A percentile compares a stretch with the other conserved stretches of the same genome.
These are phyloP conservation scores for Cynopterus sphinx DNA, from an alignment of 2,797 vertebrate species.

Conservation along the genomic window DNA sequence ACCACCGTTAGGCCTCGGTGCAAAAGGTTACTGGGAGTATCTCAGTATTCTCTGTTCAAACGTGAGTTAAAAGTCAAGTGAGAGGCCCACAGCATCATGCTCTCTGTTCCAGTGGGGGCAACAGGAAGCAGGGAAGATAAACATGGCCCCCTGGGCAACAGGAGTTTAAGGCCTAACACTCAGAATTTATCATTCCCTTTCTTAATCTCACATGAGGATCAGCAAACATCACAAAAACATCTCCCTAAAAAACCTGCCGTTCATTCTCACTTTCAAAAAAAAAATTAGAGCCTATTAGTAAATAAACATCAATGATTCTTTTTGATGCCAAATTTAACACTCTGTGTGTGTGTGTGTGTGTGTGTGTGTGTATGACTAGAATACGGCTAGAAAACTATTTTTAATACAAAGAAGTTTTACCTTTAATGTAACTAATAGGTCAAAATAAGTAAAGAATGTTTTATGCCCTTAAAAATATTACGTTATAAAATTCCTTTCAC, in stretches of 20 bases:
- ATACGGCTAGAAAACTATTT: background rate
- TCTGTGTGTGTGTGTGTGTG: background rate
- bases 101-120: background rate
- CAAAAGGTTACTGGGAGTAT: background rate
- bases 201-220: background rate
- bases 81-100: background rate
- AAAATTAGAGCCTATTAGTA: background rate
- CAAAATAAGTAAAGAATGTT: background rate
- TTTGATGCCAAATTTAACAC: background rate
- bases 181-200: background rate
- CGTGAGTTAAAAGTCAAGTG: background rate
- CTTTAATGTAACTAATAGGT: background rate
- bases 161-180: no score
- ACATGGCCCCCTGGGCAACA: background rate
- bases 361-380: background rate
- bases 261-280: background rate
- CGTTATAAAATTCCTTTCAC: background rate
- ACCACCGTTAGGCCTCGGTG: background rate
- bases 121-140: background rate
- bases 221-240: background rate
- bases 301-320: background rate
- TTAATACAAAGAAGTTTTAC: background rate
- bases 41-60: background rate
- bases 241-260: background rate
- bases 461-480: background rate